phyloP scores from a whole-genome alignment of 2,888 invertebrate species.

The Spicauda simplicius region DNA sequence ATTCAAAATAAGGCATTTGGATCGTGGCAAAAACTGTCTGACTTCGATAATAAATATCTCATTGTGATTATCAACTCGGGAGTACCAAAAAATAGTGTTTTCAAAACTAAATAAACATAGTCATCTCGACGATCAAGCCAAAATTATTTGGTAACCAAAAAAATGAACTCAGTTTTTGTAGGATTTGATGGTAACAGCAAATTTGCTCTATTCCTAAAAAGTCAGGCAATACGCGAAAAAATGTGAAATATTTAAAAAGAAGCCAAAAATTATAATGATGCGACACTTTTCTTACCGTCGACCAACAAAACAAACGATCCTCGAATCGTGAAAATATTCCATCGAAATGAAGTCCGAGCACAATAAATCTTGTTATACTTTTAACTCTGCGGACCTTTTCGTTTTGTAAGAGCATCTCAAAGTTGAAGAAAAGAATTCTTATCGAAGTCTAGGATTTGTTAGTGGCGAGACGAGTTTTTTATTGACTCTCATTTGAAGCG shows the following conservation, averaged over 20 bases:
- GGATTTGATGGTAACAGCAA: constrained; percentile 23
- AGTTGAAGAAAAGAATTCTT: constrained; percentile 24
- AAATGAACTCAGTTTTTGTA: constrained; percentile 19
- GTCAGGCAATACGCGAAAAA: constrained; percentile 23
- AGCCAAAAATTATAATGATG: constrained; percentile 29
- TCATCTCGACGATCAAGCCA: constrained; percentile 4
- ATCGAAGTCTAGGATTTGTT: constrained; percentile 31
- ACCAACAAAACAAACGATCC: constrained; percentile 22
- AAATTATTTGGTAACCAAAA: constrained; percentile 13
- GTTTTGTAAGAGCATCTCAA: constrained; percentile 17
- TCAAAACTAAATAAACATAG: constrained; percentile 15
- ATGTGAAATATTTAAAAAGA: constrained; percentile 26
- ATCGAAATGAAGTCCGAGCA: constrained; percentile 2
- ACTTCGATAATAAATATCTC: constrained; percentile 5
- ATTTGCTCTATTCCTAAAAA: constrained; percentile 31
- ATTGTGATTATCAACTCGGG: background rate
- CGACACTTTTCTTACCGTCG: constrained; percentile 25
- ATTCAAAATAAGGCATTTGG: background rate
- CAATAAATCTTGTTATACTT: constrained; percentile 19
- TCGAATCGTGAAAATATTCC: constrained; percentile 16
- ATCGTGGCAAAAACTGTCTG: constrained; percentile 2
- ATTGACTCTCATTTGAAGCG: constrained; percentile 9
- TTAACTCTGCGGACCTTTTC: constrained; percentile 17
- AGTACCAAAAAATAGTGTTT: constrained; percentile 17
- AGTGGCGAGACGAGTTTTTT: constrained; percentile 19